These are phyloP conservation scores for Channallabes apus DNA, from an alignment of 2,797 vertebrate genomes.

Conservation along the genomic window DNA sequence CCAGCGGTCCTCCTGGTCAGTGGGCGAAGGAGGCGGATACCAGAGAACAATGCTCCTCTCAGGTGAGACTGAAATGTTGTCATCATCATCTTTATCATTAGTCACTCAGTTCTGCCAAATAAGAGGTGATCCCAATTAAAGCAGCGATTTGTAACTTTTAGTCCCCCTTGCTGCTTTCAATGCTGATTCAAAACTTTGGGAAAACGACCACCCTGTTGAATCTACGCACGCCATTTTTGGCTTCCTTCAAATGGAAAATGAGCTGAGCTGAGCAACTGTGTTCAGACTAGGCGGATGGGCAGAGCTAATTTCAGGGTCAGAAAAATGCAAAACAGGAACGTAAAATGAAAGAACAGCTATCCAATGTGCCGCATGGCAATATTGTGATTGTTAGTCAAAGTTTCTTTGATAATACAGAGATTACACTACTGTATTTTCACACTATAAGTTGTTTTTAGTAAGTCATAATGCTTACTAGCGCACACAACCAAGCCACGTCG, in stretches of 20 bases:
- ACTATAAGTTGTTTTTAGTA: neutral
- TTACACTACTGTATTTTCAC: neutral
- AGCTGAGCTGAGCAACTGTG: neutral
- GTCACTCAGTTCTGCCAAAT: neutral
- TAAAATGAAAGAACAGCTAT: neutral
- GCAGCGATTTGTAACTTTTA: neutral
- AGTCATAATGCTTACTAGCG: neutral
- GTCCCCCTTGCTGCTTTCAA: neutral
- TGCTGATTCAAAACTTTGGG: neutral
- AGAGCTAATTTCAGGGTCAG: conserved; percentile 11
- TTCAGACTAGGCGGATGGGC: neutral
- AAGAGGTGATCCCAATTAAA: neutral
- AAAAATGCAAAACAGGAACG: neutral
- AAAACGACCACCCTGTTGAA: neutral
- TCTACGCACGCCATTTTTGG: neutral
- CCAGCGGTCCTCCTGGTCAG: conserved; percentile 49
- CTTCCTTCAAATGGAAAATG: neutral
- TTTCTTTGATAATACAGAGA: neutral
- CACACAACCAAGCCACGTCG: neutral
- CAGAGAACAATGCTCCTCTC: conserved; percentile 57
- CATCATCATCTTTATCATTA: neutral
- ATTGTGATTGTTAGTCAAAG: neutral
- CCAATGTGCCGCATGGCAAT: neutral
- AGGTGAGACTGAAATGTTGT: conserved; percentile 63
- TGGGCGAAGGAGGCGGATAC: conserved; percentile 50